Evolutionary conservation across 2,113 vertebrate species (phyloP).

Genomic region (Ornithorhynchus anatinus): DNA sequence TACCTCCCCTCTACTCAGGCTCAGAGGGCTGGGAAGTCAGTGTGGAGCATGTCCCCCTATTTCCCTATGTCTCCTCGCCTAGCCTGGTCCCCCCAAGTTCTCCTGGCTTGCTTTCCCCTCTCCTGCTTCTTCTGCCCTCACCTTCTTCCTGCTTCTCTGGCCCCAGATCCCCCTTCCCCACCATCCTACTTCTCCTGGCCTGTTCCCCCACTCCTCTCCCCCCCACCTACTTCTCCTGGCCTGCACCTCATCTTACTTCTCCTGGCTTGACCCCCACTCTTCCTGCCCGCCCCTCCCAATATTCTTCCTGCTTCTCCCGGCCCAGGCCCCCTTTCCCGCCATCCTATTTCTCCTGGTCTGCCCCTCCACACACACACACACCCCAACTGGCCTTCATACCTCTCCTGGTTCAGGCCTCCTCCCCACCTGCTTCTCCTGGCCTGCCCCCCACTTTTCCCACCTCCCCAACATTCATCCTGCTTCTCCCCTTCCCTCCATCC

Average conservation of each 20-base stretch:
- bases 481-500: too few relatives aligned
- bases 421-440: not conserved
- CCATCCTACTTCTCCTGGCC: not conserved
- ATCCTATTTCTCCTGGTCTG: not conserved
- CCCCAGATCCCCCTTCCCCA: not conserved
- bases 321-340: not conserved
- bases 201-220: not conserved
- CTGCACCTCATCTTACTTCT: not conserved
- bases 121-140: not conserved
- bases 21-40: too few relatives aligned
- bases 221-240: not conserved
- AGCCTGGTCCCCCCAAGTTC: too few relatives aligned
- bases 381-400: too few relatives aligned
- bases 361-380: too few relatives aligned
- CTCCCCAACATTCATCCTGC: not conserved
- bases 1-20: too few relatives aligned
- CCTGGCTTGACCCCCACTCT: not conserved
- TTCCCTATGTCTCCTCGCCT: too few relatives aligned
- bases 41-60: too few relatives aligned
- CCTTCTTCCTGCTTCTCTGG: not conserved
- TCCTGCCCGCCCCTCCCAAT: not conserved
- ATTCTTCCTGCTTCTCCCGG: too few relatives aligned
- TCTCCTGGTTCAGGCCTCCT: too few relatives aligned
- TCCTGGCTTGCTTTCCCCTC: too few relatives aligned
- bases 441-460: not conserved